Conservation (phyloP, 1,140 invertebrate genomes). For the Drosophila sulfurigaster region DNA sequence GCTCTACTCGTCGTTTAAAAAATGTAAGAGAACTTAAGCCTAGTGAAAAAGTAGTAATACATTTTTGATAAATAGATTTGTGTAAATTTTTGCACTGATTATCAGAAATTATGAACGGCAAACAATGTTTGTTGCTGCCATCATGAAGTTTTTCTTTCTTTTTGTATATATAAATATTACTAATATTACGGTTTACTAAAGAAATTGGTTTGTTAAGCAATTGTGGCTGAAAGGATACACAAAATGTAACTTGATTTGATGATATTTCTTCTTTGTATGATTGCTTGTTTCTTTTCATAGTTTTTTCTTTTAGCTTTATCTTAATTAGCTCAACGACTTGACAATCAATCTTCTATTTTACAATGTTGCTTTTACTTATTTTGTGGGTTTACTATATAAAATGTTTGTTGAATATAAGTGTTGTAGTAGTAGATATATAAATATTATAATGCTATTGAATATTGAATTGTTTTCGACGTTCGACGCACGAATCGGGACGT, state of each 20-base stretch:
- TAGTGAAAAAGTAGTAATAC: slow-evolving; percentile 74
- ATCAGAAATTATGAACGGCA: slow-evolving; percentile 63
- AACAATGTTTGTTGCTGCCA: slow-evolving; percentile 41
- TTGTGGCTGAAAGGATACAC: slow-evolving; percentile 38
- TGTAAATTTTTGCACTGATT: slow-evolving; percentile 74
- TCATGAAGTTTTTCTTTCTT: slow-evolving; percentile 46
- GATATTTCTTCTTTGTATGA: slow-evolving; percentile 1
- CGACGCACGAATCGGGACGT: slow-evolving; percentile 13
- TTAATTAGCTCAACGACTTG: slow-evolving; percentile 30
- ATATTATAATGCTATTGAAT: slow-evolving; percentile 61
- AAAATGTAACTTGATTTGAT: slow-evolving; percentile 35
- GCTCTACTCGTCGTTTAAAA: slow-evolving; percentile 63
- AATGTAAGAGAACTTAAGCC: slow-evolving; percentile 74
- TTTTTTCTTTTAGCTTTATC: slow-evolving; percentile 32
- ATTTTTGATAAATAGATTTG: slow-evolving; percentile 54
- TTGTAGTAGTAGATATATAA: slow-evolving; percentile 30
- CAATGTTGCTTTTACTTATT: slow-evolving; percentile 58
- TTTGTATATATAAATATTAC: slow-evolving; percentile 56
- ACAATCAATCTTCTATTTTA: slow-evolving; percentile 53
- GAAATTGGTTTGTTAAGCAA: slow-evolving; percentile 25
- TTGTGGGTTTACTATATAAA: slow-evolving; percentile 51
- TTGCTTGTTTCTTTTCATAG: not conserved
- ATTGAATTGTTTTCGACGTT: slow-evolving; percentile 50
- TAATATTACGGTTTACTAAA: slow-evolving; percentile 27
- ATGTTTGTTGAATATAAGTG: slow-evolving; percentile 46